Evolutionary conservation across 1,140 invertebrate species (phyloP).

Genomic region (Brachionus rubens): DNA sequence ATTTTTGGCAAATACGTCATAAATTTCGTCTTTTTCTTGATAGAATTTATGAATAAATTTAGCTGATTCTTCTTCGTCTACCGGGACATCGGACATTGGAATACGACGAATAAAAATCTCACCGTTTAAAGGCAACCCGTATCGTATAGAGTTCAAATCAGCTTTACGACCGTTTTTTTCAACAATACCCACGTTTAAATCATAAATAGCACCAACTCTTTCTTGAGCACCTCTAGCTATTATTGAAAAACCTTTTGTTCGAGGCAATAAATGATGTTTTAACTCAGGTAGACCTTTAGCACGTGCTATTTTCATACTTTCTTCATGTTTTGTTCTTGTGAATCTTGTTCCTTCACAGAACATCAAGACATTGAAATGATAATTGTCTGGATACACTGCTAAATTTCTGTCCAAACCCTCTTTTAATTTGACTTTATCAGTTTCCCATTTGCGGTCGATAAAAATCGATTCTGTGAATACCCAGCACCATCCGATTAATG

Average conservation of each 20-base stretch:
- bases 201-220: conserved; percentile 32
- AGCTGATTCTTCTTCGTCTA: conserved; percentile 72
- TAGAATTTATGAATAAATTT: conserved; percentile 78
- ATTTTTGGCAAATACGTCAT: conserved; percentile 53
- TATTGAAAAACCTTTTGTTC: conserved; percentile 77
- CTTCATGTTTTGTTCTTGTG: conserved; percentile 78
- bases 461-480: conserved; percentile 88
- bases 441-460: conserved; percentile 82
- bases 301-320: conserved; percentile 79
- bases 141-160: conserved; percentile 1
- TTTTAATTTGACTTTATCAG: conserved; percentile 76
- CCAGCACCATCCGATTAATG: conserved; percentile 89
- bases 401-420: conserved; percentile 72
- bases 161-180: background rate
- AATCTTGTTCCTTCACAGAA: conserved; percentile 92
- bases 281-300: conserved; percentile 78
- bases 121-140: background rate
- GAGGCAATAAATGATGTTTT: conserved; percentile 83
- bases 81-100: conserved; percentile 74
- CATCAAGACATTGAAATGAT: conserved; percentile 61
- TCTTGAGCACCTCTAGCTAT: conserved; percentile 3
- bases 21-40: conserved; percentile 66
- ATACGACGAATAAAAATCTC: conserved; percentile 65
- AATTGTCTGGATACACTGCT: conserved; percentile 68
- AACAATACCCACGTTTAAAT: conserved; percentile 36